Evolutionary conservation across 1,140 invertebrate species (phyloP).

Genomic region (Lepidurus arcticus): DNA sequence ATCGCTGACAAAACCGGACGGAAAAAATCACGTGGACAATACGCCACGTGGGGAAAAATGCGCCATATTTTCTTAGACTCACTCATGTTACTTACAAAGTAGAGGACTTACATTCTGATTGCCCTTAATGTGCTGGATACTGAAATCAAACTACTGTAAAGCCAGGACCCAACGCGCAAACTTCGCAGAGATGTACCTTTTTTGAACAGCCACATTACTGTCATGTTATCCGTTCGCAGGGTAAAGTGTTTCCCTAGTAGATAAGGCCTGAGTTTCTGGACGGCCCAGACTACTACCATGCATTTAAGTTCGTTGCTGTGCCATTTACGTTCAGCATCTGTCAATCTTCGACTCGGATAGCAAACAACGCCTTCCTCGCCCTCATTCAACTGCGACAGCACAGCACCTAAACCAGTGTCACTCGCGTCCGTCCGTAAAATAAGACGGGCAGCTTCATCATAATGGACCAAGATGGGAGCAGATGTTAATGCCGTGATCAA

Average conservation of each 20-base stretch:
- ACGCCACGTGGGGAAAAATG: too few species aligned
- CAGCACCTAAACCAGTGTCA: not conserved
- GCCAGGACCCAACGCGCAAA: constrained; percentile 40
- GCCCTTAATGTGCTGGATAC: constrained; percentile 36
- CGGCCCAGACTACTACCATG: constrained; percentile 44
- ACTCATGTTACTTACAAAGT: too few species aligned
- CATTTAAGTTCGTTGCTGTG: constrained; percentile 26
- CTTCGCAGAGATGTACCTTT: constrained; percentile 39
- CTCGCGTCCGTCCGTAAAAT: constrained; percentile 30
- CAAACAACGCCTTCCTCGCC: not conserved
- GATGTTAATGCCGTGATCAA: not conserved
- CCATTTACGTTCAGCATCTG: constrained; percentile 37
- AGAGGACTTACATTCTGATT: not conserved
- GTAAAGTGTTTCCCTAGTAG: constrained; percentile 44
- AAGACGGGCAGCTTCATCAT: not conserved
- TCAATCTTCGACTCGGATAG: constrained; percentile 23
- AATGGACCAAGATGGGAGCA: constrained; percentile 18
- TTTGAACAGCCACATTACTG: not conserved
- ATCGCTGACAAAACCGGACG: too few species aligned
- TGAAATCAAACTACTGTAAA: constrained; percentile 39
- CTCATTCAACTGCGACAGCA: not conserved
- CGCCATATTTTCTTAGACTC: too few species aligned
- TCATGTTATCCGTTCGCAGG: constrained; percentile 32
- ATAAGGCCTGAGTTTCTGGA: constrained; percentile 43
- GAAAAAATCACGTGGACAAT: too few species aligned